Evolutionary conservation across 2,888 invertebrate genomes (phyloP).

Genomic region (Lithophane semibrunnea): DNA sequence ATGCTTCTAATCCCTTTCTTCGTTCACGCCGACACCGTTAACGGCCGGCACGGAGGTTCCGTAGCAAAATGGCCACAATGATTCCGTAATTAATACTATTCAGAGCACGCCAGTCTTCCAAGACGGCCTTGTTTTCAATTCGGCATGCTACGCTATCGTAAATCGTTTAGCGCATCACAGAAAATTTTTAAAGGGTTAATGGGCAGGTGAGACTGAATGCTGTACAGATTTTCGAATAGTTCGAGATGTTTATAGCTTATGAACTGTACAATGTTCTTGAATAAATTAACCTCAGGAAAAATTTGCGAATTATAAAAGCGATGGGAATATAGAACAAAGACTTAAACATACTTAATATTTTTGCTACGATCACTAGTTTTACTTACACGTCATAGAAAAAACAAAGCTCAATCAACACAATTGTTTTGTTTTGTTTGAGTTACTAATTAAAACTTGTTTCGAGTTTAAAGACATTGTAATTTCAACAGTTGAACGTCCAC

Average conservation of each 20-base stretch:
- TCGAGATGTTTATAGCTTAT: slow-evolving; percentile 38
- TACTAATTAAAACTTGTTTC: not conserved
- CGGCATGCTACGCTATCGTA: slow-evolving; percentile 82
- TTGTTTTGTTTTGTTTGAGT: not conserved
- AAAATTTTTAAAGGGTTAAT: slow-evolving; percentile 80
- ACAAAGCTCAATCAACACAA: not conserved
- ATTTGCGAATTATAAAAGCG: slow-evolving; percentile 18
- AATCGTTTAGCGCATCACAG: slow-evolving; percentile 85
- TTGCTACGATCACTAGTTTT: slow-evolving; percentile 11
- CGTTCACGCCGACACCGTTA: slow-evolving; percentile 78
- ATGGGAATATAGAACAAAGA: slow-evolving; percentile 46
- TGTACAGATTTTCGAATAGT: slow-evolving; percentile 74
- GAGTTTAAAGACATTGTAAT: slow-evolving; percentile 6
- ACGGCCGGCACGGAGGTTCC: slow-evolving; percentile 77
- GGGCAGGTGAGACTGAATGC: slow-evolving; percentile 81
- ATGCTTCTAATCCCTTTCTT: slow-evolving; percentile 76
- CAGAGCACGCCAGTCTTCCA: slow-evolving; percentile 82
- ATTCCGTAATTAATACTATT: slow-evolving; percentile 86
- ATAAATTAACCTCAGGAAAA: slow-evolving; percentile 32
- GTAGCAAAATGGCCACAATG: slow-evolving; percentile 79
- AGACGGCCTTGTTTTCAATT: slow-evolving; percentile 88
- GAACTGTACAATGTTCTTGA: slow-evolving; percentile 29
- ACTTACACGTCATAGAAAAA: slow-evolving; percentile 13
- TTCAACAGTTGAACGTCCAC: not conserved
- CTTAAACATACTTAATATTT: slow-evolving; percentile 14